phyloP scores from a whole-genome alignment of 1,140 invertebrate species.

The Anastrepha obliqua region DNA sequence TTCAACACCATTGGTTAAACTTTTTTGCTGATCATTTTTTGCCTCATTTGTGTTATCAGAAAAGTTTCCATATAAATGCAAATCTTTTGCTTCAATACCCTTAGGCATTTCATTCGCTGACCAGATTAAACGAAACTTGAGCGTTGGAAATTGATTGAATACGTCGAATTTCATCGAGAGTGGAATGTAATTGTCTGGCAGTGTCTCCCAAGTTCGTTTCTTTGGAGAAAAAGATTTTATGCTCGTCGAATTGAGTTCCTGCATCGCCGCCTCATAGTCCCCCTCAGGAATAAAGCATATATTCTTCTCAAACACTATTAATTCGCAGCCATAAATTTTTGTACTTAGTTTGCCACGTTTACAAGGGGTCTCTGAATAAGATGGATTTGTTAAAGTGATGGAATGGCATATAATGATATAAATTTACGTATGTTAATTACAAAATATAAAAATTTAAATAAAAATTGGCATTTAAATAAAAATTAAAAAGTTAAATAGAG shows the following conservation, averaged over 20 bases:
- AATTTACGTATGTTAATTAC: no score
- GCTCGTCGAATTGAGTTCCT: slow-evolving; percentile 80
- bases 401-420: no score
- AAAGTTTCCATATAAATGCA: slow-evolving; percentile 65
- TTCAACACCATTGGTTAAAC: not conserved
- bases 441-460: no score
- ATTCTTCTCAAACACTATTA: slow-evolving; percentile 93
- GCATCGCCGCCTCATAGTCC: slow-evolving; percentile 90
- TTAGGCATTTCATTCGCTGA: slow-evolving; percentile 83
- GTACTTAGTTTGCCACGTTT: slow-evolving; percentile 71
- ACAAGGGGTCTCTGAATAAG: slow-evolving; percentile 59
- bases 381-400: not conserved
- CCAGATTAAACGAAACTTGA: slow-evolving; percentile 91
- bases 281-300: slow-evolving; percentile 91
- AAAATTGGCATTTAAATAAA: no score
- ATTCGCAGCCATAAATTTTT: slow-evolving; percentile 87
- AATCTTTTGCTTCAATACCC: slow-evolving; percentile 77
- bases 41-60: slow-evolving; percentile 30
- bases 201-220: slow-evolving; percentile 87
- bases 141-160: slow-evolving; percentile 84
- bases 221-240: slow-evolving; percentile 79
- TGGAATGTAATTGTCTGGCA: slow-evolving; percentile 82
- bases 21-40: not conserved
- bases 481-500: no score
- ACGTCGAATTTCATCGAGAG: slow-evolving; percentile 78